Base-by-base conservation (phyloP, 2,113 vertebrate genomes). In the Tonatia bakeri region DNA sequence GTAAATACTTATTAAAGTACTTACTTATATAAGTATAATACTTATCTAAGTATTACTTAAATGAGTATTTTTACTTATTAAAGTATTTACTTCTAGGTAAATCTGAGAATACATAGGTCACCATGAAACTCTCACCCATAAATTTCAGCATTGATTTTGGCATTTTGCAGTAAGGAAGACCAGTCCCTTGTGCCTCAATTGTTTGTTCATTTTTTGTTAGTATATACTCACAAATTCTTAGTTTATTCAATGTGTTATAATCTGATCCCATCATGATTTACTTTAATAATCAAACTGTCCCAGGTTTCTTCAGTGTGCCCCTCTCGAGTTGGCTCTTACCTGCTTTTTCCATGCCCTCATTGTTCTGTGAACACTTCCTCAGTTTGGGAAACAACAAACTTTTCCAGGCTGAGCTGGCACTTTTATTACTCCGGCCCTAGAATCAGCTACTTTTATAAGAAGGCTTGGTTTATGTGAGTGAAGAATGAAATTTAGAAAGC, bases 341-440 rank as follows among this genome's bases (percentile, higher is more conserved):
- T 50, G 38, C 56, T 36, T 93, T 9, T 4, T 1, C 22, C 19
- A 45, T 10, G 9, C 31, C 17, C 6, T 59, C 22, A n/a, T 3
- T 13, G 76, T 43, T 73, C 54, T 87, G 61, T 50, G n/a, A 87
- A 31, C 13, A 73, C 0, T 9, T 7, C 9, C 26, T 85, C 56
- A 54, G 38, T 65, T 94, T 72, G 33, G 79, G 8, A 87, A 87
- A 69, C n/a, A 61, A 70, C 0, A 52, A 38, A 19, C n/a, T 70
- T 17, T 38, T 77, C 72, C 33, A 36, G 7, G 43, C 43, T 80
- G 40, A 83, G 5, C 17, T 61, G 12, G n/a, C 8, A 54, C 15
- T 45, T 19, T 9, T 0, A 3, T 33, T 38, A 5, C 47, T 14
- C 13, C 24, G 45, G 40, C 9, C 14, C 40, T 69, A 1, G 3